These are phyloP conservation scores for Tragopan temminckii DNA, from an alignment of 2,797 vertebrate genomes.

Conservation along the genomic window DNA sequence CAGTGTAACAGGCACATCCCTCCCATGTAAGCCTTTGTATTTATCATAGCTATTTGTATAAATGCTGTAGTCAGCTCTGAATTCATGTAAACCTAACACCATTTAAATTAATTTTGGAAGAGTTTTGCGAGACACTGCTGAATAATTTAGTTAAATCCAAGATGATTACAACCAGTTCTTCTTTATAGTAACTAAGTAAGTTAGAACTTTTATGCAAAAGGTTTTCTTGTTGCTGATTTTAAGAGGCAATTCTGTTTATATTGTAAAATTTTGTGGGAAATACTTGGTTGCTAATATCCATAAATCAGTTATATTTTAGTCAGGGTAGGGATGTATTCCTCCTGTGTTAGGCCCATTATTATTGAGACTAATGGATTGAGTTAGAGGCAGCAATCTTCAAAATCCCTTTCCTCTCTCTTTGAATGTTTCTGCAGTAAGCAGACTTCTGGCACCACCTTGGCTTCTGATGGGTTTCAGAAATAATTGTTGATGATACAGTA, in stretches of 20 bases:
- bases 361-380: background rate
- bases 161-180: background rate
- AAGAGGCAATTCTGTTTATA: background rate
- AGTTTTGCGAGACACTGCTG: slow-evolving; percentile 13
- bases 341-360: background rate
- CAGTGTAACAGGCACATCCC: background rate
- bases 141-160: slow-evolving; percentile 37
- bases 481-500: slow-evolving; percentile 76
- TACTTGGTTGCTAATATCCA: background rate
- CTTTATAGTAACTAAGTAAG: background rate
- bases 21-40: background rate
- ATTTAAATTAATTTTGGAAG: slow-evolving; percentile 44
- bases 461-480: slow-evolving; percentile 60
- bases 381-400: slow-evolving; percentile 7
- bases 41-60: slow-evolving; percentile 30
- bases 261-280: background rate
- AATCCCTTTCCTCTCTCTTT: slow-evolving; percentile 8
- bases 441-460: slow-evolving; percentile 44
- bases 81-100: background rate
- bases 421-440: background rate
- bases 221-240: background rate
- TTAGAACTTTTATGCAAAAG: background rate
- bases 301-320: background rate
- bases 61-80: slow-evolving; percentile 23
- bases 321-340: background rate